These are phyloP conservation scores for Ochropacha duplaris DNA, from an alignment of 2,888 invertebrate species.

Conservation along the genomic window DNA sequence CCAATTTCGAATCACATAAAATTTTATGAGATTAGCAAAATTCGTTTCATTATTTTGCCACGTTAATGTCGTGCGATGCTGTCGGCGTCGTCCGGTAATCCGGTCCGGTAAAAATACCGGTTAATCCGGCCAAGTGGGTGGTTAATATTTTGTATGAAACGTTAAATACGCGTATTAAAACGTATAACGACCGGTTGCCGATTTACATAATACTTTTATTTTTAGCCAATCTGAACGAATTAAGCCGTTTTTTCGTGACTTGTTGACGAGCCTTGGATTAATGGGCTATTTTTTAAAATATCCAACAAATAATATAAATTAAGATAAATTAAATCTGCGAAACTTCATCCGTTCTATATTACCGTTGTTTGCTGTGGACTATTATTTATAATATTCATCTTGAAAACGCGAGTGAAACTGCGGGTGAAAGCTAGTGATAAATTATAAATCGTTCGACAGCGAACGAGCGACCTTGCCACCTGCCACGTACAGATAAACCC, in stretches of 20 bases:
- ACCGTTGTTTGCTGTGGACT: no score
- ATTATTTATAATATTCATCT: no score
- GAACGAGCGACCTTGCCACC: no score
- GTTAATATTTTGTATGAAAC: background rate
- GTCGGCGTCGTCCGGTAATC: constrained; percentile 11
- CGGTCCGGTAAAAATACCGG: constrained; percentile 4
- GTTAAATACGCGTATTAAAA: background rate
- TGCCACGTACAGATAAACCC: no score
- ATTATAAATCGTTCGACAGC: no score
- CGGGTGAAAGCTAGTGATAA: no score
- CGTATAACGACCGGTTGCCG: background rate
- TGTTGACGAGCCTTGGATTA: no score
- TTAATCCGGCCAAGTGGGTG: constrained; percentile 5
- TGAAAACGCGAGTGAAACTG: no score
- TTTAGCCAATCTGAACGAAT: background rate
- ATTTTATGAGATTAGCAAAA: background rate
- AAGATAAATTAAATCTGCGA: no score
- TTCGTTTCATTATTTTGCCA: background rate
- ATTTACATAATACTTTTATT: background rate
- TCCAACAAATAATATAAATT: no score
- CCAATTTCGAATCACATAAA: background rate
- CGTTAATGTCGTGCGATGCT: background rate
- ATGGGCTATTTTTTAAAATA: no score
- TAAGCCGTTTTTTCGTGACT: background rate
- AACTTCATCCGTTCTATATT: no score